Conservation (phyloP, 2,113 vertebrate genomes). For the Otis tarda region DNA sequence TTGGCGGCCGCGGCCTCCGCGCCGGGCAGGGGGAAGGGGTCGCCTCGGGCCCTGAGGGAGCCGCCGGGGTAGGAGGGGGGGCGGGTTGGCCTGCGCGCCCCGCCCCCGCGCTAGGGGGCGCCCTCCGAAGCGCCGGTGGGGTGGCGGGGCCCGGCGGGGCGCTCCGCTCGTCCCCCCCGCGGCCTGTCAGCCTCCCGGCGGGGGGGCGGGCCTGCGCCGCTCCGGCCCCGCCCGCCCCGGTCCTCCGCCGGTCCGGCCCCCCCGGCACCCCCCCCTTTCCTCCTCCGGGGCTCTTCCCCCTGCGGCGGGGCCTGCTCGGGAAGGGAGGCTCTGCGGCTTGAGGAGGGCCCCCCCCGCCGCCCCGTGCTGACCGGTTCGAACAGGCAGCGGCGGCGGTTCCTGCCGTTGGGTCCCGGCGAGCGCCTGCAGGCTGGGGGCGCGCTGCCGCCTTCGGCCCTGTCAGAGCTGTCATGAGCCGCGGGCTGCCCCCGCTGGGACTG, state of each 20-base stretch:
- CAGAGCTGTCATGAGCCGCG: not conserved
- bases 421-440: not conserved
- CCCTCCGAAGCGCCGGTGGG: too few relatives aligned
- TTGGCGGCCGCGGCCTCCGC: not conserved
- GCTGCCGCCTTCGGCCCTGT: fast-evolving
- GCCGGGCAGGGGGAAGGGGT: not conserved
- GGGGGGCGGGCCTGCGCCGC: too few relatives aligned
- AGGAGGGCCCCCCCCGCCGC: too few relatives aligned
- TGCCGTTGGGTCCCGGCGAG: not conserved
- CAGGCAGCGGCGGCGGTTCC: not conserved
- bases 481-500: too few relatives aligned
- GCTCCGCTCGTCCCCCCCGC: too few relatives aligned
- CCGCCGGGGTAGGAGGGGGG: not conserved
- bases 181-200: too few relatives aligned
- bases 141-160: too few relatives aligned
- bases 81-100: not conserved
- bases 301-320: too few relatives aligned
- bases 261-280: too few relatives aligned
- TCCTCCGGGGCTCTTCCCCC: too few relatives aligned
- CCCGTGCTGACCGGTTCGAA: not conserved
- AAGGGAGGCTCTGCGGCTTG: not conserved
- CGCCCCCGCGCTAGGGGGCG: not conserved
- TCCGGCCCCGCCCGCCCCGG: too few relatives aligned
- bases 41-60: not conserved
- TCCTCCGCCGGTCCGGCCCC: too few relatives aligned